Evolutionary conservation across 2,797 vertebrate genomes (phyloP), one percentile per base, ranked within the genome.

Genomic region (Rhabdophis nuchalis): DNA sequence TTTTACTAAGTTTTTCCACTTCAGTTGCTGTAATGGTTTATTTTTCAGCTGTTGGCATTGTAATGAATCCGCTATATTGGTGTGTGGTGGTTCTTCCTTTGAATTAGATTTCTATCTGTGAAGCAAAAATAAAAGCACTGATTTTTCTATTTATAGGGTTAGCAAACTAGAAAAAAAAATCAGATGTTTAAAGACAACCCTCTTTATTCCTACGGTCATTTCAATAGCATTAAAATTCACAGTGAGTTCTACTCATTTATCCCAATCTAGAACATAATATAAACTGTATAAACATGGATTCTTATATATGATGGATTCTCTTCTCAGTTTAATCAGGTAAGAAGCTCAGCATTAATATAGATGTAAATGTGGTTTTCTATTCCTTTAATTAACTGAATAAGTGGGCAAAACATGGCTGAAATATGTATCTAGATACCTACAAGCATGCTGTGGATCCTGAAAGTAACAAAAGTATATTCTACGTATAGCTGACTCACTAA

Each of bases 1-100:
- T 94, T 94, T 92, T 25, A n/a, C 85, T 93, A 27, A 96, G 89
- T 87, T 56, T 92, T 94, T 95, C 53, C 86, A 41, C 94, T 94
- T 95, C 93, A 93, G 89, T 94, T 88, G 85, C 20, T 77, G 41
- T 32, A 53, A 29, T 14, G 36, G 50, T 50, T 86, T 89, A 16
- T 86, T 50, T 90, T 57, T 60, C 11, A 90, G 1, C 20, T 41
- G 29, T 64, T 64, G 53, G 18, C 46, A 5, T 91, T 9, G 10
- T 53, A 87, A 54, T 18, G 10, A 53, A 53, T 27, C 57, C n/a
- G 52, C 57, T 91, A 6, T 36, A 64, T 91, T n/a, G 8, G 8
- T 68, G 50, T 25, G 50, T 54, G 9, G 50, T 27, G 72, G 12
- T 41, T 20, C 9, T 82, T 82, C 20, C 46, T 82, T 82, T 82